Base-by-base conservation (phyloP, 2,888 invertebrate species). In the Lampropteryx suffumata region DNA sequence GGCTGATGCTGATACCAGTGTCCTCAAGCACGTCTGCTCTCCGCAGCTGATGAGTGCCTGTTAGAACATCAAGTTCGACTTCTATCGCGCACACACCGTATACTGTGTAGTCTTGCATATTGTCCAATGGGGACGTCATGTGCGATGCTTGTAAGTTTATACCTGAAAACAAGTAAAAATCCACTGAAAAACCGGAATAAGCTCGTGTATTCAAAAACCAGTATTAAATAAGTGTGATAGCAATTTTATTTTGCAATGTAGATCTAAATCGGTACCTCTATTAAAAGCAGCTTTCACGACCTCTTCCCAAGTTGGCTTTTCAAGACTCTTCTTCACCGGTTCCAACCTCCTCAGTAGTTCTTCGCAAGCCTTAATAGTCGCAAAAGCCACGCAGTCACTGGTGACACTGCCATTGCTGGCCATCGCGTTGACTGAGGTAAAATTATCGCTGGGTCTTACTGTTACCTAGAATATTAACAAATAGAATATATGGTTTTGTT, bases 351-450 rank as follows among this genome's bases (percentile, higher is more conserved):
- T 67, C 44, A 89, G 44, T 24, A 93, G 55, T 13, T 88, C 82
- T 40, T 88, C 80, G 57, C 93, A 92, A 1, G 92, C 91, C 58
- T 84, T 86, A 29, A 92, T 61, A 0, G 91, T 83, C 1, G 92
- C 93, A 84, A 91, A 79, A 50, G 92, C 92, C 1, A 93, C 85
- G n/a, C 91, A 82, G 73, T 97, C 97, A 62, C 95, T 94, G 0
- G 94, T 93, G 0, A 94, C 72, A 66, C 95, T 94, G 0, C 94
- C 95, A 10, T 94, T 96, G 3, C 94, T 94, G 0, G 91, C 91
- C 60, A 88, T 82, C 7, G 92, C 79, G 71, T 97, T 97, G 0
- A 95, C 94, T 0, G 94, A 89, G 1, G 91, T 86, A 34, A 95
- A 79, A 51, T 85, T 93, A 61, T 93, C 92, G n/a, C 92, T 92